These are phyloP conservation scores for Aplidium turbinatum DNA, from an alignment of 23 tunicate species.

Conservation along the genomic window DNA sequence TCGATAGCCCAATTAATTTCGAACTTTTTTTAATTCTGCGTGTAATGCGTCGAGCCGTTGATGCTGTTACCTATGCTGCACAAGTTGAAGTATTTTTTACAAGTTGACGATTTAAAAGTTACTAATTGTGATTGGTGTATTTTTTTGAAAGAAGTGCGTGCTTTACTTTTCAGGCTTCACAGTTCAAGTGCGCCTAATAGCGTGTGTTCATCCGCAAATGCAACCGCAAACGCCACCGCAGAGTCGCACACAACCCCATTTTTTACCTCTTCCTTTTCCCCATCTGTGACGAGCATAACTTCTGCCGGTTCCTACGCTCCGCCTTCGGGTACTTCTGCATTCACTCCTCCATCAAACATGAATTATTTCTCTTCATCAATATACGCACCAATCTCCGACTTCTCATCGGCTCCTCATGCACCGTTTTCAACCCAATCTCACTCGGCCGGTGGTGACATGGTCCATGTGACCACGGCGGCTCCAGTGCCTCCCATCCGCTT, in stretches of 20 bases:
- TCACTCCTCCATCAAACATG: conserved; percentile 17
- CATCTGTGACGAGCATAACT: conserved; percentile 2
- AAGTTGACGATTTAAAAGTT: too few relatives aligned
- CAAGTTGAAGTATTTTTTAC: too few relatives aligned
- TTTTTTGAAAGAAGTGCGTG: too few relatives aligned
- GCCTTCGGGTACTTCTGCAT: neutral
- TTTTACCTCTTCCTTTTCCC: conserved; percentile 2
- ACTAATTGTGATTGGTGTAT: too few relatives aligned
- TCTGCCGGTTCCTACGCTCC: neutral
- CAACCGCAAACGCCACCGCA: neutral
- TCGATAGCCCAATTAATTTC: too few relatives aligned
- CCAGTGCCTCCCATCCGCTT: conserved; percentile 32
- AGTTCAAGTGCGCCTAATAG: neutral
- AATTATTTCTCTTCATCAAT: conserved; percentile 39
- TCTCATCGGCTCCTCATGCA: neutral
- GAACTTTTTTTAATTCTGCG: too few relatives aligned
- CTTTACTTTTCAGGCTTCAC: conserved; percentile 1
- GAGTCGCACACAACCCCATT: neutral
- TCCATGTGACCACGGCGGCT: neutral
- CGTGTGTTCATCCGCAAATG: neutral
- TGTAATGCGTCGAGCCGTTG: too few relatives aligned
- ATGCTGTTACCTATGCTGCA: too few relatives aligned
- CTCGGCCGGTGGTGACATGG: neutral
- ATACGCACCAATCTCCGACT: conserved; percentile 36
- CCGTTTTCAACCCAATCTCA: conserved; percentile 2